Base-by-base conservation (phyloP, 2,888 invertebrate genomes). In the Asteroscopus sphinx region DNA sequence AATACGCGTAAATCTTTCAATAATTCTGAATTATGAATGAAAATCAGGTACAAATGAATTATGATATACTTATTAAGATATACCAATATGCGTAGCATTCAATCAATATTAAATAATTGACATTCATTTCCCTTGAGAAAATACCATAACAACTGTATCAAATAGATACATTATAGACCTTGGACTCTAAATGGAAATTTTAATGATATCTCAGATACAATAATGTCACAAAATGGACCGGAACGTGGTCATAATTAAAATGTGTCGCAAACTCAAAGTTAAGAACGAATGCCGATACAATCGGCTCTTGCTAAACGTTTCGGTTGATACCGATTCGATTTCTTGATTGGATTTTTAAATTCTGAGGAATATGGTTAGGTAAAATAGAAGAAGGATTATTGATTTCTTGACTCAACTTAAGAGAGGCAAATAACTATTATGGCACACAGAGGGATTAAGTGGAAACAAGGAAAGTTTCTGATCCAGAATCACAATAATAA, bases 231-330 rank as follows among this genome's bases (percentile, higher is more conserved):
- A 76, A 76, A 57, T 62, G 37, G 60, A 71, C 59, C 71, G 64
- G 51, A 54, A 57, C 71, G 42, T 52, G 39, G 17, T 44, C 36
- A 36, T 68, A 76, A 71, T 71, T 67, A 68, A 68, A 71, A 71
- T 45, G 42, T 76, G 62, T 73, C 48, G 68, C 56, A 73, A 73
- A 58, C 15, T n/a, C 1, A 35, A 47, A 58, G 40, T 40, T 37
- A 67, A 55, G 36, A 57, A 57, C 9, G 30, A 39, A 17, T 30
- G 12, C 5, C n/a, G 16, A 45, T 51, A 42, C 28, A 68, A 39
- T 44, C 25, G 28, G 9, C 12, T 35, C 35, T 66, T 66, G 36
- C 70, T 44, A 69, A 66, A 66, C 48, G 16, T 51, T 51, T 56
- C 32, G 35, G 15, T 28, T 36, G 26, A 21, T 48, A 53, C 39